A percentile compares a stretch with the other conserved stretches of the same genome.
These are phyloP conservation scores for Conopomorpha cramerella DNA, from an alignment of 1,140 invertebrate species.

Conservation along the genomic window DNA sequence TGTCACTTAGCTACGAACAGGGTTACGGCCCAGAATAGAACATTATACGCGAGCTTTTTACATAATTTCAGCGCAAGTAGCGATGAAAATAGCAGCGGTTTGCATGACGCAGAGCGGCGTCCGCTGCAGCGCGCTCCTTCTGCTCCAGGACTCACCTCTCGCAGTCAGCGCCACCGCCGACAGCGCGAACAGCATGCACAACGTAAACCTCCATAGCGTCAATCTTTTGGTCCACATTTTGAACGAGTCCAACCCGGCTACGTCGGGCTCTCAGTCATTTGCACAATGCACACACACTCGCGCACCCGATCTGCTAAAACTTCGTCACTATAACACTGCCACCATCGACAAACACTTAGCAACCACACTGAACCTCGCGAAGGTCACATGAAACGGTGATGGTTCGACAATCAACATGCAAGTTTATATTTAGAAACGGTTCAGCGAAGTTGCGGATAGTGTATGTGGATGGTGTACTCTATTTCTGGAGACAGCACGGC, in stretches of 20 bases:
- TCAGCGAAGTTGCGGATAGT: no score
- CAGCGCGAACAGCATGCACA: slow-evolving; percentile 48
- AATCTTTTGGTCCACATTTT: slow-evolving; percentile 56
- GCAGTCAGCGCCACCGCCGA: slow-evolving; percentile 38
- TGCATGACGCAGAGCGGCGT: slow-evolving; percentile 27
- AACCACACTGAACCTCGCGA: slow-evolving; percentile 39
- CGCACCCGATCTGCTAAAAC: slow-evolving; percentile 46
- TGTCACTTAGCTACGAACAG: slow-evolving; percentile 30
- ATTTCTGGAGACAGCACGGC: slow-evolving; percentile 62
- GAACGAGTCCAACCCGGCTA: slow-evolving; percentile 31
- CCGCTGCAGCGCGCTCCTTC: not conserved
- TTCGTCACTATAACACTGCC: no score
- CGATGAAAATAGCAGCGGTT: slow-evolving; percentile 43
- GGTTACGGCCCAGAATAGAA: slow-evolving; percentile 51
- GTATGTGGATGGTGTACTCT: slow-evolving; percentile 35
- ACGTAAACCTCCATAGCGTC: slow-evolving; percentile 54
- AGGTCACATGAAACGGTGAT: not conserved
- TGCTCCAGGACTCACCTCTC: slow-evolving; percentile 35
- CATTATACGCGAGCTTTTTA: slow-evolving; percentile 51
- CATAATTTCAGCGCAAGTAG: slow-evolving; percentile 57
- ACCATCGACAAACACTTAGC: slow-evolving; percentile 23
- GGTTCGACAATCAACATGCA: no score
- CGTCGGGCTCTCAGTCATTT: slow-evolving; percentile 48
- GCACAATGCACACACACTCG: slow-evolving; percentile 54
- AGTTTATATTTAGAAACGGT: no score